Evolutionary conservation across 2,888 invertebrate genomes (phyloP), one percentile per base, ranked within the genome.

Genomic region (Oxytorus armatus): DNA sequence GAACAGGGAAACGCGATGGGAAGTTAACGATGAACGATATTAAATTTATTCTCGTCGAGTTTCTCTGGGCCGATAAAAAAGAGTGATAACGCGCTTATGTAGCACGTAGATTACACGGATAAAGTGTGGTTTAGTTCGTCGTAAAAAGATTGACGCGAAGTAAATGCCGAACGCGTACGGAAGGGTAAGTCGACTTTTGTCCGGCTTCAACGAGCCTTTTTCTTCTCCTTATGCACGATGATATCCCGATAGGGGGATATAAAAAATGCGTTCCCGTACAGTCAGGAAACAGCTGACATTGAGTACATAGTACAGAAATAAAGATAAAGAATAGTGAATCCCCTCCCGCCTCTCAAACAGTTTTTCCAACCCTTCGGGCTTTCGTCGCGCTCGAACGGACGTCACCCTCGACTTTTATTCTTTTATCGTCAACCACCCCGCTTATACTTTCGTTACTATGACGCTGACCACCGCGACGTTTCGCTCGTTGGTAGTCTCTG

Each of bases 231-330:
- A 42, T 69, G 53, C 33, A 36, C 14, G 51, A 29, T 11, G 21
- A 59, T 39, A 5, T 51, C 53, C 23, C 39, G 59, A 49, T 49
- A 49, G 70, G 49, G 23, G 59, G 16, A n/a, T 44, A 70, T 72
- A 72, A 59, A 72, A 72, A 72, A 72, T 61, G 44, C 72, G 49
- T 33, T 44, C 61, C 61, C 49, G 25, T 23, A 25, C 49, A 61
- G 72, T 72, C 61, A 44, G 25, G 25, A 16, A 51, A 51, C 72
- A 49, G 72, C 72, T 72, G 72, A 72, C 44, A 70, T 33, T 57
- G 18, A 25, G 44, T 57, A 70, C 57, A 36, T 21, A n/a, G 59
- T 59, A 70, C 57, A 59, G 47, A 61, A 72, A 72, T 72, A 72
- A 25, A 72, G 25, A 39, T 61, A 61, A 49, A 72, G 61, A 61